phyloP scores from a whole-genome alignment of 2,888 invertebrate species.

The Pristionchus entomophagus region DNA sequence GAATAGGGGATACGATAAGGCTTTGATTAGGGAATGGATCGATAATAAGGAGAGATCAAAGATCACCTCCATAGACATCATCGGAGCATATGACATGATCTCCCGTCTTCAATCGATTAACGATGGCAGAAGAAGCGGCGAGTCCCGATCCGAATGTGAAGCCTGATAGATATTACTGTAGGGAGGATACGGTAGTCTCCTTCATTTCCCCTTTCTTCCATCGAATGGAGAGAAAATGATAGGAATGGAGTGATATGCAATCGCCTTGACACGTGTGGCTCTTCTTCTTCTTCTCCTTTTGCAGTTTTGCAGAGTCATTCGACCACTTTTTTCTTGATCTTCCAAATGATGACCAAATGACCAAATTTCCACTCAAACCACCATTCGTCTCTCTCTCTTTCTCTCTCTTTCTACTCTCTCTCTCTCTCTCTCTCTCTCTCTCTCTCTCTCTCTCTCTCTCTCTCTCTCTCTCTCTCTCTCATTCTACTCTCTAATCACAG shows the following conservation, averaged over 20 bases:
- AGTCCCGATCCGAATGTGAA: conserved; percentile 89
- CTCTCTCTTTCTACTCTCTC: background rate
- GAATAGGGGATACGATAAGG: background rate
- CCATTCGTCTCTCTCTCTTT: background rate
- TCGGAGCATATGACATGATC: conserved; percentile 93
- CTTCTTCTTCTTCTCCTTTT: background rate
- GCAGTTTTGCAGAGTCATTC: conserved; percentile 8
- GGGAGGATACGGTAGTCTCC: too few relatives aligned
- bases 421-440: background rate
- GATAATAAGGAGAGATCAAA: conserved; percentile 9
- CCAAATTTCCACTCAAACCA: background rate
- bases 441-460: background rate
- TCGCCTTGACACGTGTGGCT: conserved; percentile 24
- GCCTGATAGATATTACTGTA: conserved; percentile 69
- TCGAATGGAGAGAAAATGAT: background rate
- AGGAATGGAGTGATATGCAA: background rate
- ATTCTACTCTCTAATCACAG: conserved; percentile 6
- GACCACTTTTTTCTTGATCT: background rate
- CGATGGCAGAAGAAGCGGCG: conserved; percentile 85
- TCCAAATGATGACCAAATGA: too few relatives aligned
- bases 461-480: background rate
- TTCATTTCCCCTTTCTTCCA: background rate
- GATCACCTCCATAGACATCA: conserved; percentile 92
- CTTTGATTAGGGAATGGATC: background rate
- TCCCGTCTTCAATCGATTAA: conserved; percentile 85